A percentile compares a stretch with the other conserved stretches of the same genome.
phyloP scores from a whole-genome alignment of 1,140 invertebrate species.

The Brachionus paranguensis region DNA sequence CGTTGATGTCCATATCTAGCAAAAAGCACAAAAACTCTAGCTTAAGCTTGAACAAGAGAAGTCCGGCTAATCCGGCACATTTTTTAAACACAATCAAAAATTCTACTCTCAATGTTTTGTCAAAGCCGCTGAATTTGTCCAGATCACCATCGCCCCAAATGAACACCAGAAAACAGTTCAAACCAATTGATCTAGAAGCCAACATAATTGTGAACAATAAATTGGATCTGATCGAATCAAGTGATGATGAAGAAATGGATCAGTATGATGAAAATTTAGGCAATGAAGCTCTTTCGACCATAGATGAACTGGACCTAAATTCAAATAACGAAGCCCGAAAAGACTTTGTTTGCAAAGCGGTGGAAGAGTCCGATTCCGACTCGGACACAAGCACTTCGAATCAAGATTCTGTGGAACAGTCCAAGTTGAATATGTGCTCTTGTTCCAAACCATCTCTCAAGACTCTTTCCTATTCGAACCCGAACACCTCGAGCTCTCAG shows the following conservation, averaged over 20 bases:
- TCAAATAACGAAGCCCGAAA: background rate
- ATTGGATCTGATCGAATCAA: background rate
- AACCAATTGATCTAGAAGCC: slow-evolving; percentile 2
- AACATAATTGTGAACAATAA: background rate
- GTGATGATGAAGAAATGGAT: background rate
- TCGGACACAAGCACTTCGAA: background rate
- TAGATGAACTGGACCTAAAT: background rate
- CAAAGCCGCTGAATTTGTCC: background rate
- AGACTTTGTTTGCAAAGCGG: background rate
- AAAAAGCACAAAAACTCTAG: slow-evolving; percentile 25
- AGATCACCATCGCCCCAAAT: background rate
- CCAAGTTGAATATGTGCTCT: background rate
- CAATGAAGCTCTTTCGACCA: background rate
- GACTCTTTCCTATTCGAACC: background rate
- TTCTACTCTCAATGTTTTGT: background rate
- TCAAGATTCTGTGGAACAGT: background rate
- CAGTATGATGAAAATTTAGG: background rate
- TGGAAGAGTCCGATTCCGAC: background rate
- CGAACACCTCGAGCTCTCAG: background rate
- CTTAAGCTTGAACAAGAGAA: background rate
- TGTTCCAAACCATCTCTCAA: background rate
- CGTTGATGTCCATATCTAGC: slow-evolving; percentile 6
- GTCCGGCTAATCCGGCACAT: background rate
- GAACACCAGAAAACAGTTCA: background rate
- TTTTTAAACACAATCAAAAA: slow-evolving; percentile 5